Evolutionary conservation across 2,113 vertebrate species (phyloP).

Genomic region (Pavo muticus): DNA sequence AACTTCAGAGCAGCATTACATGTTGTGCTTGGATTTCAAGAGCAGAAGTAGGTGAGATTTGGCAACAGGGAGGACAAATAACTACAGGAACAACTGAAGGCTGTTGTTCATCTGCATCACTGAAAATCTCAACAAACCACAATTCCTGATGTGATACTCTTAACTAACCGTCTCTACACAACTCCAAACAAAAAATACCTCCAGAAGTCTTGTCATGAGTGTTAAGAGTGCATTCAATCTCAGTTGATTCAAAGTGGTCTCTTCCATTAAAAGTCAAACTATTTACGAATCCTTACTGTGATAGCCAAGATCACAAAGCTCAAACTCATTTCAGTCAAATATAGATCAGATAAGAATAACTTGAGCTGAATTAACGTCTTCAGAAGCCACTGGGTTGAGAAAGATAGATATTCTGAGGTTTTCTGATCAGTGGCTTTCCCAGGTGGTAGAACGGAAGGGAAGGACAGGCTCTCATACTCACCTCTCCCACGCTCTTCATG

Average conservation of each 20-base stretch:
- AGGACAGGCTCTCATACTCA: conserved; percentile 36
- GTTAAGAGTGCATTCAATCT: neutral
- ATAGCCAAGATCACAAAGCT: neutral
- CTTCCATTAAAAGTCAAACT: neutral
- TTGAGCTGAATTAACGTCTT: neutral
- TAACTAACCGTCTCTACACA: neutral
- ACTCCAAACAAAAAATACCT: neutral
- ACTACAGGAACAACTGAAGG: neutral
- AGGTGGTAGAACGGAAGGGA: neutral
- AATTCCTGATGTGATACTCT: neutral
- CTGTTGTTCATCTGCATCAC: neutral
- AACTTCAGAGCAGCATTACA: neutral
- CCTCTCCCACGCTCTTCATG: conserved; percentile 98
- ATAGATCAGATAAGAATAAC: neutral
- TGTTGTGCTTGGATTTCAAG: neutral
- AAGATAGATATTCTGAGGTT: neutral
- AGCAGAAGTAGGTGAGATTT: neutral
- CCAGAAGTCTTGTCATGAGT: neutral
- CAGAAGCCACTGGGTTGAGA: neutral
- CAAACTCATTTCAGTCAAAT: neutral
- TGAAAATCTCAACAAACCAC: neutral
- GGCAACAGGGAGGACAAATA: neutral
- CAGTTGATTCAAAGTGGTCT: neutral
- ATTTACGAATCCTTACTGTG: neutral
- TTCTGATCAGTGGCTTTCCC: neutral